Percentiles rank a stretch among this genome's conserved stretches.
Evolutionary conservation across 2,888 invertebrate species (phyloP).

Genomic region (Protophormia terraenovae): DNA sequence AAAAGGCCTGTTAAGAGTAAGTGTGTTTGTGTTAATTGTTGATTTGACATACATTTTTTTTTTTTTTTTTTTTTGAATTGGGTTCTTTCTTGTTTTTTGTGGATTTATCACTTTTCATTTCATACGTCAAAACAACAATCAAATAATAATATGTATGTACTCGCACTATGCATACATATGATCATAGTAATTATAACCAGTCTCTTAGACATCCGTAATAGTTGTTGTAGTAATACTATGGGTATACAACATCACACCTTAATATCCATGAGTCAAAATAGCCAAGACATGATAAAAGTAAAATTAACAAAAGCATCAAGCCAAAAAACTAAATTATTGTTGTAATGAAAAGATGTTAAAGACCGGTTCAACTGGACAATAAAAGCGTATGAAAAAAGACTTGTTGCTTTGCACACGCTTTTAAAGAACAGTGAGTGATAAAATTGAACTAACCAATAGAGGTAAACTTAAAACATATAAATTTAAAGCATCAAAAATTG

Average conservation of each 20-base stretch:
- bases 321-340: background rate
- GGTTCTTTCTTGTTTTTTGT: slow-evolving; percentile 9
- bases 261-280: background rate
- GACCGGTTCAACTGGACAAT: slow-evolving; percentile 39
- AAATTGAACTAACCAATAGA: background rate
- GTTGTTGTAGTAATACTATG: background rate
- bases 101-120: slow-evolving; percentile 57
- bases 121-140: slow-evolving; percentile 31
- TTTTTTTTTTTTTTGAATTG: too few relatives aligned
- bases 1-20: background rate
- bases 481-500: too few relatives aligned
- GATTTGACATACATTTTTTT: slow-evolving; percentile 46
- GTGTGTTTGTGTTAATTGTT: background rate
- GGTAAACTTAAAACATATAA: too few relatives aligned
- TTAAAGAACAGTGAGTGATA: background rate
- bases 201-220: background rate
- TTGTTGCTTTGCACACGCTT: background rate
- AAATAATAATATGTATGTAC: background rate
- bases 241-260: background rate
- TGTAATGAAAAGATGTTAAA: slow-evolving; percentile 39
- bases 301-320: background rate
- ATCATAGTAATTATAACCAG: slow-evolving; percentile 8
- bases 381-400: background rate
- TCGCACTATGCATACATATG: background rate
- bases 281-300: slow-evolving; percentile 1